Base-by-base conservation (phyloP, 2,113 vertebrate species). In the Brienomyrus brachyistius region DNA sequence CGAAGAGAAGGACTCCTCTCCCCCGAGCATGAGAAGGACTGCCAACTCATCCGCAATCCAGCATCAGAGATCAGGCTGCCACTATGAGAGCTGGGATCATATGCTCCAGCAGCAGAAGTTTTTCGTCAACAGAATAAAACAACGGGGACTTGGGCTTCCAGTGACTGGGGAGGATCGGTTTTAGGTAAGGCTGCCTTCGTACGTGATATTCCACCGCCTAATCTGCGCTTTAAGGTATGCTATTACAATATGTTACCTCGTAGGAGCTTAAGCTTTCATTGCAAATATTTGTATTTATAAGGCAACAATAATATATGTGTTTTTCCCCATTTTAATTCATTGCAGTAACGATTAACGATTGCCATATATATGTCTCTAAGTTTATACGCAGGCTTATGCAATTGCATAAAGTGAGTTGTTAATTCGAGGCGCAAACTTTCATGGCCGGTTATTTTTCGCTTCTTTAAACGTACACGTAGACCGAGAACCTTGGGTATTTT, bases 21-120 rank as follows among this genome's bases (percentile, higher is more conserved):
- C 93, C 94, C 92, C 91, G 95, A 96, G 96, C 94, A 96, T 96
- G 96, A 96, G 93, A 95, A 95, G 95, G 94, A 95, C 95, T 94
- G 95, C 93, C 93, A 94, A 93, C 94, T 94, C 94, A 93, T 95
- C 94, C 95, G 95, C 95, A 95, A 95, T 95, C 94, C 94, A 95
- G 92, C 93, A 94, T 94, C 94, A 93, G 92, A 94, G 93, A 91
- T 92, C 88, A 93, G 93, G 93, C 91, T 93, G 94, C 92, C 95
- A 94, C 94, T 93, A 96, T 95, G 96, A 95, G 92, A 95, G 93
- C 92, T 95, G 95, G 95, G 96, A 94, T 95, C 94, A 93, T 93
- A 95, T 92, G 94, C 94, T 95, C 94, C 56, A 86, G 45, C 94
- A 94, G 93, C 94, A 95, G 94, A 96, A 96, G 95, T 96, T 96